Evolutionary conservation across 2,888 invertebrate species (phyloP).

Genomic region (Lasioglossum pauxillum): DNA sequence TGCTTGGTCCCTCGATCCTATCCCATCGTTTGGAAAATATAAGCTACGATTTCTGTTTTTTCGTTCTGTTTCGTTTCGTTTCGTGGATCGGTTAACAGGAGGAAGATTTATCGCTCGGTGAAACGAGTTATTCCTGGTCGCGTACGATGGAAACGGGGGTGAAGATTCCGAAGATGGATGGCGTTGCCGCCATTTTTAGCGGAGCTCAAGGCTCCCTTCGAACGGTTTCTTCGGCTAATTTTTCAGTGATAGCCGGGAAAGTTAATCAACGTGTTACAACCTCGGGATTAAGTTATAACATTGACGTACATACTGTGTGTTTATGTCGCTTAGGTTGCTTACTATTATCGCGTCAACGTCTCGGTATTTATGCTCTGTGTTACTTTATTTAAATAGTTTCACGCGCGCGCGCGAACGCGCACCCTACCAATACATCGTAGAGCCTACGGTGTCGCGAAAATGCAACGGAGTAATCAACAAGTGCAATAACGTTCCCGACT

Average conservation of each 20-base stretch:
- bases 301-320: neutral
- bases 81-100: slow-evolving; percentile 34
- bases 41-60: slow-evolving; percentile 26
- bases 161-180: slow-evolving; percentile 44
- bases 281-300: neutral
- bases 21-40: slow-evolving; percentile 37
- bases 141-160: slow-evolving; percentile 40
- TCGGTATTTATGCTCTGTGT: neutral
- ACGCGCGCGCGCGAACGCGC: neutral
- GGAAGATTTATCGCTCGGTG: slow-evolving; percentile 44
- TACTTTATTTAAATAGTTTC: slow-evolving; percentile 13
- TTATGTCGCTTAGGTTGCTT: neutral
- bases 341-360: neutral
- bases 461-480: neutral
- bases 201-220: neutral
- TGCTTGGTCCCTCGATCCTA: slow-evolving; percentile 14
- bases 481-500: neutral
- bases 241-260: slow-evolving; percentile 18
- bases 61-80: neutral
- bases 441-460: neutral
- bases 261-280: slow-evolving; percentile 20
- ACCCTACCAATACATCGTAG: too few species aligned
- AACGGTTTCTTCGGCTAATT: neutral
- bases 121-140: slow-evolving; percentile 47
- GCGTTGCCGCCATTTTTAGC: slow-evolving; percentile 30